Percentiles rank a stretch among this genome's conserved stretches.
These are phyloP conservation scores for Cyprinella venusta DNA, from an alignment of 2,797 vertebrate genomes.

Conservation along the genomic window DNA sequence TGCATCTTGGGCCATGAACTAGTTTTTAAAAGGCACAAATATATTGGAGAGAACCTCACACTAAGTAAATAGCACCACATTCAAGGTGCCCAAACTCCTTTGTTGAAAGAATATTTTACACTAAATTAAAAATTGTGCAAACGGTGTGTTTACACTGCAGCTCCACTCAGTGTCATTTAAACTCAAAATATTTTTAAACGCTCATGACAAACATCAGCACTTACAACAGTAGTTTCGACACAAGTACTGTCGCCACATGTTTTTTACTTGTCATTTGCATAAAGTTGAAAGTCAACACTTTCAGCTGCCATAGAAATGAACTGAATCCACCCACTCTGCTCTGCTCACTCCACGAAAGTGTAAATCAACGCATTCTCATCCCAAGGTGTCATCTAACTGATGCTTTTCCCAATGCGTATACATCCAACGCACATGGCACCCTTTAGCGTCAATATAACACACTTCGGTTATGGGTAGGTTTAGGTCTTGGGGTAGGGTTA, in stretches of 20 bases:
- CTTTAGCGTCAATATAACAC: no score
- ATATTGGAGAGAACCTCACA: neutral
- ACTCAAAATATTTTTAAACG: neutral
- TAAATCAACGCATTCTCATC: no score
- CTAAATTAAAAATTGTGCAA: neutral
- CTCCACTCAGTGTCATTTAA: neutral
- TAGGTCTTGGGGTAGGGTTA: no score
- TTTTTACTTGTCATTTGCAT: neutral
- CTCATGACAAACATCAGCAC: neutral
- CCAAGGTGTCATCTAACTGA: no score
- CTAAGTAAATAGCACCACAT: neutral
- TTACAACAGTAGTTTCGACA: neutral
- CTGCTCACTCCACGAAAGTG: neutral
- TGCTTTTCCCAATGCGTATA: no score
- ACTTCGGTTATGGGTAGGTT: no score
- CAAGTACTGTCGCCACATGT: neutral
- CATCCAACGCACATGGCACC: no score
- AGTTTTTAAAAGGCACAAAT: conserved; percentile 1
- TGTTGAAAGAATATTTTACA: neutral
- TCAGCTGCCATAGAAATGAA: neutral
- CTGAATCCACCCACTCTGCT: neutral
- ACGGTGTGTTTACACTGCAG: neutral
- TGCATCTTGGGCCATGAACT: conserved; percentile 2
- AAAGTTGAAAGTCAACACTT: neutral
- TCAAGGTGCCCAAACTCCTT: neutral